Evolutionary conservation across 2,888 invertebrate genomes (phyloP), one percentile per base, ranked within the genome.

Genomic region (Oscheius sp.): DNA sequence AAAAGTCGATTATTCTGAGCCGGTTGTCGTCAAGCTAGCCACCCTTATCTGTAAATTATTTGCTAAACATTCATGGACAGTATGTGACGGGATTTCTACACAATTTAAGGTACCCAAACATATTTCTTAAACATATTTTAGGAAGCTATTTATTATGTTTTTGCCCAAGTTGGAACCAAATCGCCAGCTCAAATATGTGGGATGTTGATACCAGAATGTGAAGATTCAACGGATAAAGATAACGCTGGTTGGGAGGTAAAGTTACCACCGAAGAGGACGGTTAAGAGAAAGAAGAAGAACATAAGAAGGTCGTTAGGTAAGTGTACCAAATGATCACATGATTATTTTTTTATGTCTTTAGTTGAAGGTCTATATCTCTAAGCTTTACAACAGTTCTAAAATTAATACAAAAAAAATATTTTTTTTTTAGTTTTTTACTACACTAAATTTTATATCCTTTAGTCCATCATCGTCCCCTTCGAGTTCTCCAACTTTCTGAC

Each of bases 401-500:
- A n/a, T n/a, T n/a, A n/a, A n/a, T n/a, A n/a, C n/a, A n/a, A n/a
- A n/a, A n/a, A n/a, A n/a, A n/a, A n/a, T n/a, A n/a, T n/a, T n/a
- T n/a, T n/a, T n/a, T n/a, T n/a, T n/a, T n/a, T n/a, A n/a, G n/a
- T n/a, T n/a, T n/a, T n/a, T n/a, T n/a, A n/a, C n/a, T n/a, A n/a
- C n/a, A n/a, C n/a, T n/a, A n/a, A n/a, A n/a, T n/a, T n/a, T n/a
- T n/a, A n/a, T n/a, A n/a, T n/a, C n/a, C n/a, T n/a, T n/a, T n/a
- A n/a, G n/a, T n/a, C n/a, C n/a, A n/a, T 17, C n/a, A 38, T n/a
- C 67, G 72, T 14, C 67, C 69, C n/a, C 49, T 77, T n/a, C 68
- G 70, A 24, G 71, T 77, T 24, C 89, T 97, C 8, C 96, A 97
- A 86, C 90, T 97, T 75, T 94, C 95, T 0, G 97, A 97, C 87